These are phyloP conservation scores for Dicycla oo DNA, from an alignment of 2,888 invertebrate species.

Conservation along the genomic window DNA sequence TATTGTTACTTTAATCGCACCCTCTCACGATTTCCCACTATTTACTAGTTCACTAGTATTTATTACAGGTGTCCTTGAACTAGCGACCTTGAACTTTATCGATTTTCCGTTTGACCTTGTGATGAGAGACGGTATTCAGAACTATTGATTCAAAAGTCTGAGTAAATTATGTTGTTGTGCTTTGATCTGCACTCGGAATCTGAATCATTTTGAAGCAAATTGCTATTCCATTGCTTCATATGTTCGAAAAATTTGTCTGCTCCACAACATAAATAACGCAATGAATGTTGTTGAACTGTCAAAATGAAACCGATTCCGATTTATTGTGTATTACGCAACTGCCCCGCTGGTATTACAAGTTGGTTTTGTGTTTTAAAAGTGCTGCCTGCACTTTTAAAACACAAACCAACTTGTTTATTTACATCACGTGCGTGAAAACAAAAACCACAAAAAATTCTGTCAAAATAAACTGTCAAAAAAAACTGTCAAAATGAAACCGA, in stretches of 20 bases:
- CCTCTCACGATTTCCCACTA: slow-evolving; percentile 25
- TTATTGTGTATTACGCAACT: too few relatives aligned
- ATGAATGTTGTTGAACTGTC: too few relatives aligned
- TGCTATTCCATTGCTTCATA: too few relatives aligned
- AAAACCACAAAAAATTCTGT: not conserved
- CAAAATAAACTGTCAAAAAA: too few relatives aligned
- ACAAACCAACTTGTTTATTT: too few relatives aligned
- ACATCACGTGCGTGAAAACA: not conserved
- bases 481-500: too few relatives aligned
- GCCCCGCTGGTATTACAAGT: too few relatives aligned
- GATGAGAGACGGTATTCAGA: slow-evolving; percentile 17
- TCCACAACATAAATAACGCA: too few relatives aligned
- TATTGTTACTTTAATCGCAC: slow-evolving; percentile 21
- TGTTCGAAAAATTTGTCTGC: too few relatives aligned
- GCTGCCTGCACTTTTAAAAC: not conserved
- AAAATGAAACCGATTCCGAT: too few relatives aligned
- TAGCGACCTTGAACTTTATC: slow-evolving; percentile 62
- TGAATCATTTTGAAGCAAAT: too few relatives aligned
- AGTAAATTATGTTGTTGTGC: not conserved
- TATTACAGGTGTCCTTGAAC: slow-evolving; percentile 54
- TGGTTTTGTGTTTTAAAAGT: not conserved
- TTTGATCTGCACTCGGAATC: too few relatives aligned
- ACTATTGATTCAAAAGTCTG: slow-evolving; percentile 24
- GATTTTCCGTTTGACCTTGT: slow-evolving; percentile 61
- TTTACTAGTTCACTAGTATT: slow-evolving; percentile 45